Conservation (phyloP, 2,113 vertebrate genomes). For the Cheilinus undulatus region DNA sequence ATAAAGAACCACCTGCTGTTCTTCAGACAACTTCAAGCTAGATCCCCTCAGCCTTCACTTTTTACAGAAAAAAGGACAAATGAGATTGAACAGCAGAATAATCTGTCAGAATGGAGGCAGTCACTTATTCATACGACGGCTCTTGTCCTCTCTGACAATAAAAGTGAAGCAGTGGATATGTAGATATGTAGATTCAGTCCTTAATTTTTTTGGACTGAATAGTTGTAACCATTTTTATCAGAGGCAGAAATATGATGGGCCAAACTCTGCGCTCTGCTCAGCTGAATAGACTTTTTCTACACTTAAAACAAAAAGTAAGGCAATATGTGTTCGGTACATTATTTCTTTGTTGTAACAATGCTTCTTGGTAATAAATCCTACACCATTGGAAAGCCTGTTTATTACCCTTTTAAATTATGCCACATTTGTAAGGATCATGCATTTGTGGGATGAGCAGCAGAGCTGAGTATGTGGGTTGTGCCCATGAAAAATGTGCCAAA, state of each 20-base stretch:
- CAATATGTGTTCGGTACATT: too few species aligned
- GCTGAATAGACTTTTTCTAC: too few species aligned
- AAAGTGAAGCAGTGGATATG: constrained; percentile 5
- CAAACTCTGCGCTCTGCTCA: too few species aligned
- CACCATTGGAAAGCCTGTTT: too few species aligned
- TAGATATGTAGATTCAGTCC: not conserved
- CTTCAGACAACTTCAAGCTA: constrained; percentile 51
- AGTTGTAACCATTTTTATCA: not conserved
- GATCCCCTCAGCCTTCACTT: constrained; percentile 44
- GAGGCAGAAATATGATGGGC: not conserved
- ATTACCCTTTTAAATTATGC: too few species aligned
- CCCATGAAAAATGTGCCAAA: too few species aligned
- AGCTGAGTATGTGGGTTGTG: too few species aligned
- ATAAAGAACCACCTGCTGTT: constrained; percentile 59
- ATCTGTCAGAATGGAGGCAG: constrained; percentile 50
- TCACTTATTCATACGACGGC: not conserved
- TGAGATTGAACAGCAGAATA: constrained; percentile 13
- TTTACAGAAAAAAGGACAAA: constrained; percentile 47
- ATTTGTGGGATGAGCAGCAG: too few species aligned
- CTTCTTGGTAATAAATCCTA: too few species aligned
- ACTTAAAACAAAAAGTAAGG: too few species aligned
- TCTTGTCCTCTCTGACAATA: constrained; percentile 7
- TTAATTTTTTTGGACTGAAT: not conserved
- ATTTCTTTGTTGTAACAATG: too few species aligned
- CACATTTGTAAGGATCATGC: too few species aligned